Evolutionary conservation across 2,888 invertebrate species (phyloP), one percentile per base, ranked within the genome.

Genomic region (Cordilura impudica): DNA sequence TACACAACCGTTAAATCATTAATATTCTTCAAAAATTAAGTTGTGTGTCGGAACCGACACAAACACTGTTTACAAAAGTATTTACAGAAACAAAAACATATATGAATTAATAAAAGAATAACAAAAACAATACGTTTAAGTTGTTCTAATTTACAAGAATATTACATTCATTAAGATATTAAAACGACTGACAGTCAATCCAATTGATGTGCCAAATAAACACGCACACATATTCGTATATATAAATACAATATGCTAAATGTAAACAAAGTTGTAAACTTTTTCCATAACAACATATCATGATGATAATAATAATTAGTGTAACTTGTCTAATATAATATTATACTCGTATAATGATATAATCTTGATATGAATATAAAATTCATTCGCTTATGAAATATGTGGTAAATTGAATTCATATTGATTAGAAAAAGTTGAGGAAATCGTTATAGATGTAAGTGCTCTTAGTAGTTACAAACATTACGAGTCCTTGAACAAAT

Each of bases 231-330:
- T 7, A 39, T 23, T 4, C 0, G 26, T 26, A 26, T 26, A 26
- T 26, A n/a, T 39, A n/a, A 12, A 39, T n/a, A 14, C 69, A 69
- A n/a, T 70, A 70, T 70, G 69, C 26, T 53, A 10, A 21, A 23
- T 39, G 51, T 39, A 69, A 49, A 60, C 49, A 49, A 51, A 58
- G 58, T 51, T 58, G n/a, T 61, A 60, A 70, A 70, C 60, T 70
- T 70, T 51, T 60, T 16, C 43, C 70, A 61, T 70, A 53, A 61
- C 45, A 70, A 53, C 49, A 56, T 56, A 39, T 49, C 23, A 31
- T 51, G n/a, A 51, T 43, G n/a, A 70, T 45, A 39, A 60, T 53
- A 53, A 51, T 70, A 70, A 53, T 45, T 45, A 60, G 18, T 10
- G 49, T 31, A 49, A 49, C n/a, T 49, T 53, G 45, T 1, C 8